A percentile compares a stretch with the other conserved stretches of the same genome.
Evolutionary conservation across 2,888 invertebrate species (phyloP).

Genomic region (Microplitis manilae): DNA sequence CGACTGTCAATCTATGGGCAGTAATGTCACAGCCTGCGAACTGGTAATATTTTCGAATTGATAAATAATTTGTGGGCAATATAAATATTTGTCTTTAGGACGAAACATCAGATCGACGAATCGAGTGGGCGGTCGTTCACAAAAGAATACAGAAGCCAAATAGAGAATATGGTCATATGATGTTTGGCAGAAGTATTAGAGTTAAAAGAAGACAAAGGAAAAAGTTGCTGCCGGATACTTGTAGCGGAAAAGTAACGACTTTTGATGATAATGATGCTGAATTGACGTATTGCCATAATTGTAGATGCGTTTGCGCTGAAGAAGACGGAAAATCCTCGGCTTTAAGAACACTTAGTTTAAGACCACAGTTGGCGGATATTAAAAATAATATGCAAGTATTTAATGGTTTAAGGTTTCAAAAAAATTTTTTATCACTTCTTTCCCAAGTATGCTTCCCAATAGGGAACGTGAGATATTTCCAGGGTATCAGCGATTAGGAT

Average conservation of each 20-base stretch:
- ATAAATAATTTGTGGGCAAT: too few species aligned
- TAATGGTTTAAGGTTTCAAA: too few species aligned
- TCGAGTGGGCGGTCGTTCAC: background rate
- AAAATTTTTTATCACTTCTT: too few species aligned
- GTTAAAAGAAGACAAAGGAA: too few species aligned
- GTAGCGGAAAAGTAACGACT: too few species aligned
- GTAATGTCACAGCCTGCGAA: background rate
- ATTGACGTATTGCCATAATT: background rate
- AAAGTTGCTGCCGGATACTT: too few species aligned
- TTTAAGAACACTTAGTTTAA: background rate
- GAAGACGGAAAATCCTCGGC: background rate
- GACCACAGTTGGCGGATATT: background rate
- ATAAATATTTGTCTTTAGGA: background rate
- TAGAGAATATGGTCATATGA: too few species aligned
- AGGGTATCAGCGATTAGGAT: too few species aligned
- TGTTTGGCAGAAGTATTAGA: too few species aligned
- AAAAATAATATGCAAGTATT: background rate
- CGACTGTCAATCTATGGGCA: background rate
- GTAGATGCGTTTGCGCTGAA: background rate
- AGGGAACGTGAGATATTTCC: too few species aligned
- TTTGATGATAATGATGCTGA: background rate
- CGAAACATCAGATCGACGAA: background rate
- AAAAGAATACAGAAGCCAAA: too few species aligned
- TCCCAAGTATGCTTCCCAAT: too few species aligned
- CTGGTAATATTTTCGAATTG: background rate